Percentiles rank a stretch among this genome's conserved stretches.
These are phyloP conservation scores for Thunnus albacares DNA, from an alignment of 2,797 vertebrate genomes.

Conservation along the genomic window DNA sequence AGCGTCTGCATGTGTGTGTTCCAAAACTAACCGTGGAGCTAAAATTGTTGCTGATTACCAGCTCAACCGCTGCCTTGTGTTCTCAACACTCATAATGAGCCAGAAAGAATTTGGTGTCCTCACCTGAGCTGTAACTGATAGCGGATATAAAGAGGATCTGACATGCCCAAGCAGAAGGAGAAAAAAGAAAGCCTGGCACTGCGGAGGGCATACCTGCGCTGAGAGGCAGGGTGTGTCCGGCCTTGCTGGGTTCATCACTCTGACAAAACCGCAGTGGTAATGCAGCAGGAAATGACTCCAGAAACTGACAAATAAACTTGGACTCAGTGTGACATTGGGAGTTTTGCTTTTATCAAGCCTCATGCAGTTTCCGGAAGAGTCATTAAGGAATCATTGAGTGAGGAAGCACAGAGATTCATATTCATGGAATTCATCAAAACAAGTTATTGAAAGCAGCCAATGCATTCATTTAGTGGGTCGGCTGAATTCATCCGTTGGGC, in stretches of 20 bases:
- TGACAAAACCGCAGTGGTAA: constrained; percentile 61
- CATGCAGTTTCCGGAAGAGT: constrained; percentile 55
- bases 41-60: constrained; percentile 61
- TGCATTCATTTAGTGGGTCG: constrained; percentile 57
- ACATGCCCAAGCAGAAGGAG: constrained; percentile 63
- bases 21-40: constrained; percentile 47
- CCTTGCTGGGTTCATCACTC: constrained; percentile 57
- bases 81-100: constrained; percentile 65
- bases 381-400: constrained; percentile 65
- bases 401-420: constrained; percentile 57
- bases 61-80: constrained; percentile 68
- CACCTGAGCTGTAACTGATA: constrained; percentile 74
- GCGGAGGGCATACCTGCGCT: constrained; percentile 61
- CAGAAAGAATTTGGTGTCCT: constrained; percentile 73
- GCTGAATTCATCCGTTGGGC: constrained; percentile 57
- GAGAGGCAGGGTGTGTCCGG: constrained; percentile 62
- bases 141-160: constrained; percentile 53
- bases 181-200: constrained; percentile 42
- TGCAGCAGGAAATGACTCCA: constrained; percentile 62
- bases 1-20: constrained; percentile 68
- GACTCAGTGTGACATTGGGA: constrained; percentile 32
- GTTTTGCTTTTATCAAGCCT: constrained; percentile 26
- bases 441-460: constrained; percentile 64
- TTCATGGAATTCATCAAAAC: constrained; percentile 72
- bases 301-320: constrained; percentile 43